Conservation (phyloP, 2,113 vertebrate genomes). For the Drymodes brunneopygia region DNA sequence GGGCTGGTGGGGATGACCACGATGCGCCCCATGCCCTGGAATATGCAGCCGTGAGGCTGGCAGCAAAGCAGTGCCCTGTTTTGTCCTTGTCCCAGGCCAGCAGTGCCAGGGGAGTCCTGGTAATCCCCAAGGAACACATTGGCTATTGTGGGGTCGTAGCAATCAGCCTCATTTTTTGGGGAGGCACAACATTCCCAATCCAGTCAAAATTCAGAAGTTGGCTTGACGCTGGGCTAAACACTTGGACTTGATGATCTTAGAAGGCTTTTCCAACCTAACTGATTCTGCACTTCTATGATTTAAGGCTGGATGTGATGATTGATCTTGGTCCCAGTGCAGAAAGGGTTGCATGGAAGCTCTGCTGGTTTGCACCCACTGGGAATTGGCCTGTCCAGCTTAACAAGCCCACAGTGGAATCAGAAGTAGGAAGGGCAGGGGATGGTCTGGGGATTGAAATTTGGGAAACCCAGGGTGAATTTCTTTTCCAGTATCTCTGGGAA, state of each 20-base stretch:
- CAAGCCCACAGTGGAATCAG: neutral
- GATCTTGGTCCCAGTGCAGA: neutral
- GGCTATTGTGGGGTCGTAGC: fast-evolving
- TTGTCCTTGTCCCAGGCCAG: neutral
- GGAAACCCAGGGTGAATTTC: neutral
- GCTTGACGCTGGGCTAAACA: fast-evolving
- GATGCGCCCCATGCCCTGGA: fast-evolving
- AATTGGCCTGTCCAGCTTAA: neutral
- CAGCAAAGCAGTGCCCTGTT: neutral
- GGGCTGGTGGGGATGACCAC: fast-evolving
- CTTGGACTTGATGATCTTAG: neutral
- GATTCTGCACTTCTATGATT: fast-evolving
- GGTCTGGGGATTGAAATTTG: neutral
- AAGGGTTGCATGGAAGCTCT: neutral
- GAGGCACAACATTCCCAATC: neutral
- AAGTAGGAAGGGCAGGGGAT: neutral
- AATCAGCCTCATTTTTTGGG: neutral
- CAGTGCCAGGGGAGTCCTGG: neutral
- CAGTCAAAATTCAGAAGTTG: neutral
- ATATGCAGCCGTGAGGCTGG: neutral
- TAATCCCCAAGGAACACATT: fast-evolving
- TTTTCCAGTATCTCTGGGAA: neutral
- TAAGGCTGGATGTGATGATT: neutral
- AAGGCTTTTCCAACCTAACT: neutral
- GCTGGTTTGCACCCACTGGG: neutral